A percentile compares a stretch with the other conserved stretches of the same genome.
phyloP scores from a whole-genome alignment of 2,888 invertebrate species.

The Rhagophthalmus giganteus region DNA sequence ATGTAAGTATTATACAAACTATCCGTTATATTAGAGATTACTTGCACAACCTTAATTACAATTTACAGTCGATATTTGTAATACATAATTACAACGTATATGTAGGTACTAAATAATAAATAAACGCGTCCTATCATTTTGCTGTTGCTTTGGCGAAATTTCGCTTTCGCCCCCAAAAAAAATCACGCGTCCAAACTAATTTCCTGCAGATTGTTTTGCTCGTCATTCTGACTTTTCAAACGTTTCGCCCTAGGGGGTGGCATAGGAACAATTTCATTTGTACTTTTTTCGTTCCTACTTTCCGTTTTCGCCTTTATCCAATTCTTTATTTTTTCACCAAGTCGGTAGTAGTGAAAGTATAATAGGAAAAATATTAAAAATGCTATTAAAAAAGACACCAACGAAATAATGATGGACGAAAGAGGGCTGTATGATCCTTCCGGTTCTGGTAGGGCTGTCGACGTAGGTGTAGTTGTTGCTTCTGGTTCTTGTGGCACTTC shows the following conservation, averaged over 20 bases:
- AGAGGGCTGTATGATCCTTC: conserved; percentile 55
- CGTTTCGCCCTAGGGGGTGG: conserved; percentile 48
- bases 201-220: conserved; percentile 1
- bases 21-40: too few species aligned
- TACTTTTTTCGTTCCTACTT: conserved; percentile 19
- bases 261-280: conserved; percentile 36
- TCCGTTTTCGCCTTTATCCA: conserved; percentile 57
- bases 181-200: conserved; percentile 9
- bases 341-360: conserved; percentile 77
- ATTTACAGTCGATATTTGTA: neutral
- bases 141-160: too few species aligned
- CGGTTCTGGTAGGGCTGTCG: conserved; percentile 28
- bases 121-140: too few species aligned
- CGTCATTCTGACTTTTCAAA: conserved; percentile 12
- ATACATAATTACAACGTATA: neutral
- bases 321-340: conserved; percentile 68
- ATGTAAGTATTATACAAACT: too few species aligned
- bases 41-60: neutral
- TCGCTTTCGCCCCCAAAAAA: too few species aligned
- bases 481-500: conserved; percentile 56
- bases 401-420: conserved; percentile 64
- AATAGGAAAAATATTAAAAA: conserved; percentile 67
- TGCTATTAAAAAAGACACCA: conserved; percentile 68
- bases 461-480: conserved; percentile 32
- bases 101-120: neutral